A percentile compares a stretch with the other conserved stretches of the same genome.
phyloP scores from a whole-genome alignment of 2,797 vertebrate genomes.

The Propithecus deckenii region DNA sequence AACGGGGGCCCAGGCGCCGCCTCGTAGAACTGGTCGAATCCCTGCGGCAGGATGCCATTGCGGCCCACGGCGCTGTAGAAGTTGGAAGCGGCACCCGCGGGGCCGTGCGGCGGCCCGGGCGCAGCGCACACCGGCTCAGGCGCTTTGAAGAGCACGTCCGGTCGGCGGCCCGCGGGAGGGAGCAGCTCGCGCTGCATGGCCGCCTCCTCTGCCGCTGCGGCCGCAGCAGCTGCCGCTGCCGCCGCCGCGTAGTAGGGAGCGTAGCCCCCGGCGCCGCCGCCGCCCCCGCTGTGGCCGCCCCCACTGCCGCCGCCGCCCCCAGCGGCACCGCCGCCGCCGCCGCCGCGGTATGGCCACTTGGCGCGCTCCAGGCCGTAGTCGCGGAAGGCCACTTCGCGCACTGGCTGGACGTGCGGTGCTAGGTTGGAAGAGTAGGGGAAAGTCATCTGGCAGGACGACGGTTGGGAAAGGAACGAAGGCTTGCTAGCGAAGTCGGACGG shows the following conservation, averaged over 20 bases:
- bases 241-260: slow-evolving; percentile 95
- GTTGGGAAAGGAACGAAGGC: slow-evolving; percentile 96
- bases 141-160: slow-evolving; percentile 96
- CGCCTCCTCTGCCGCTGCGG: slow-evolving; percentile 88
- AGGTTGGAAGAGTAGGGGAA: slow-evolving; percentile 97
- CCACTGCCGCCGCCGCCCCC: slow-evolving; percentile 70
- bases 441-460: slow-evolving; percentile 97
- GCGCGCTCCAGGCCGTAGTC: slow-evolving; percentile 98
- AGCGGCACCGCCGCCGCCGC: slow-evolving; percentile 84
- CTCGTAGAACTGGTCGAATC: slow-evolving; percentile 98
- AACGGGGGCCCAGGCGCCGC: slow-evolving; percentile 84
- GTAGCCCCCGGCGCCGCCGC: slow-evolving; percentile 85
- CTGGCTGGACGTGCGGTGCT: slow-evolving; percentile 96
- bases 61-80: slow-evolving; percentile 94
- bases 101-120: slow-evolving; percentile 87
- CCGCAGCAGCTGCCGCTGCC: slow-evolving; percentile 75
- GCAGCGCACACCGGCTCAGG: slow-evolving; percentile 90
- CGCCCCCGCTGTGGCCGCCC: slow-evolving; percentile 75
- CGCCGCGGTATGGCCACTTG: slow-evolving; percentile 96
- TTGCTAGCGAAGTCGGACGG: slow-evolving; percentile 97
- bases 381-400: slow-evolving; percentile 97
- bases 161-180: slow-evolving; percentile 93
- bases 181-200: slow-evolving; percentile 98
- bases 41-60: slow-evolving; percentile 97
- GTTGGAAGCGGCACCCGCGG: slow-evolving; percentile 92